Evolutionary conservation across 2,113 vertebrate species (phyloP), one percentile per base, ranked within the genome.

Genomic region (Callaeas wilsoni): DNA sequence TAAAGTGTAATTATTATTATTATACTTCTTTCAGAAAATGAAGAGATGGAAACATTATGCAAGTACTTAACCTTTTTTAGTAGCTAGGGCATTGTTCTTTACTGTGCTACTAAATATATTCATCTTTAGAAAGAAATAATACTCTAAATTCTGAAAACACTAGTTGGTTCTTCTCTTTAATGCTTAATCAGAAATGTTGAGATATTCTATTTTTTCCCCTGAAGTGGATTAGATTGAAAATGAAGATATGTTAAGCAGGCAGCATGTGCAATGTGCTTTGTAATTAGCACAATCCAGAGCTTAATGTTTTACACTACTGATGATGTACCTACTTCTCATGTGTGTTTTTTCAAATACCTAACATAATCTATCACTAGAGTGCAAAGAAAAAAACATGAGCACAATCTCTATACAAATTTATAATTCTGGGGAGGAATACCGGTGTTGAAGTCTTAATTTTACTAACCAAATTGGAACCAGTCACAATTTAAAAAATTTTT

Each of bases 1-100:
- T 76, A 65, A 95, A 93, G 71, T 73, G 37, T 89, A 97, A 97
- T 96, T 77, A 94, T 94, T 97, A 84, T 97, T 92, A 97, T 97
- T 95, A 96, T 69, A 68, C 50, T 90, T 86, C 84, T 91, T 81
- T 95, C 60, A 90, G 80, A 97, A 97, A 94, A 95, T 63, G 78
- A 80, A 95, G 50, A 67, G 41, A 82, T 53, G 60, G 91, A 94
- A 96, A 93, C 47, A 62, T 62, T 32, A 65, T 41, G 75, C 63
- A 91, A 76, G 60, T 39, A 63, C 91, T 84, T 84, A 93, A 90
- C 92, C 78, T 39, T 94, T 94, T 95, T 89, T 92, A 67, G 12
- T 63, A 75, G 65, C 39, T 71, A 47, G 75, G 75, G 30, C 81
- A 65, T 97, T 94, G 84, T 92, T 94, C 82, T 96, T 94, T 91